phyloP scores from a whole-genome alignment of 2,888 invertebrate genomes.

The Eudemis profundana region DNA sequence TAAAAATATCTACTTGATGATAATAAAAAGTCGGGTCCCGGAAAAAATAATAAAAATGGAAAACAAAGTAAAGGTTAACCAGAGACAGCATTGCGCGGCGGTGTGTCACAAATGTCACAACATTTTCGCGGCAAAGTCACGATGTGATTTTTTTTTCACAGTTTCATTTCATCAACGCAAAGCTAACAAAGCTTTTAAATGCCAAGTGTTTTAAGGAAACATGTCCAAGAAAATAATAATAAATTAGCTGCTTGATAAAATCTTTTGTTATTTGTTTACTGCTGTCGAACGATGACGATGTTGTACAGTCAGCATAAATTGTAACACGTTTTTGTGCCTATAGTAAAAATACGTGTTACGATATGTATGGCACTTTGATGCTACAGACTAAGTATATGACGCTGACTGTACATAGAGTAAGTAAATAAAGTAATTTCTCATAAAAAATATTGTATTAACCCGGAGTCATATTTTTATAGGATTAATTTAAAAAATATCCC shows the following conservation, averaged over 20 bases:
- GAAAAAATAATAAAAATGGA: slow-evolving; percentile 10
- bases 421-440: no score
- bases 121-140: slow-evolving; percentile 18
- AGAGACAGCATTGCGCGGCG: slow-evolving; percentile 27
- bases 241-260: background rate
- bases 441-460: no score
- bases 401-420: no score
- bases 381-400: no score
- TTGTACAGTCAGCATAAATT: no score
- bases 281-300: no score
- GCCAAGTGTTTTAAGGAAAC: slow-evolving; percentile 23
- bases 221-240: background rate
- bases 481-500: no score
- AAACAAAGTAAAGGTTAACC: slow-evolving; percentile 28
- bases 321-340: no score
- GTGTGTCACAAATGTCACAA: slow-evolving; percentile 41
- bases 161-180: slow-evolving; percentile 15
- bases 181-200: slow-evolving; percentile 18
- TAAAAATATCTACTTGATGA: slow-evolving; percentile 1
- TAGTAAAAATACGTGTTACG: no score
- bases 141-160: slow-evolving; percentile 20
- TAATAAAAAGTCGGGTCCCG: background rate
- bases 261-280: no score
- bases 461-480: no score
- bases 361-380: no score